Percentiles rank a stretch among this genome's conserved stretches.
phyloP scores from a whole-genome alignment of 2,797 vertebrate species.

The Salmo trutta region DNA sequence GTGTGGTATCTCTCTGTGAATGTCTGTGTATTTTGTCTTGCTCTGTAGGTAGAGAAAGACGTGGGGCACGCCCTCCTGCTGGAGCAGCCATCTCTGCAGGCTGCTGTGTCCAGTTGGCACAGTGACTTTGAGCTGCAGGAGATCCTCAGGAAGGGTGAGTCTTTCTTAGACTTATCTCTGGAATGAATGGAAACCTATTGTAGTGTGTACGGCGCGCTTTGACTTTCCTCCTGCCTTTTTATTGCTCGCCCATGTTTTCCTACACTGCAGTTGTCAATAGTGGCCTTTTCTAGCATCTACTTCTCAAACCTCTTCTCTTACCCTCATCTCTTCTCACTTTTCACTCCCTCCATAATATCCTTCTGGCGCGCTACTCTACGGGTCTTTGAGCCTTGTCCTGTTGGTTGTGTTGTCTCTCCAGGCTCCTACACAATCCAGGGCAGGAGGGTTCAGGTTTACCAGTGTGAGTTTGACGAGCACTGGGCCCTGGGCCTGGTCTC shows the following conservation, averaged over 20 bases:
- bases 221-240: background rate
- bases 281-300: background rate
- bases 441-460: constrained; percentile 92
- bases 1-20: constrained; percentile 18
- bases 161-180: background rate
- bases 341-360: background rate
- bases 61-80: constrained; percentile 83
- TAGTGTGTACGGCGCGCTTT: background rate
- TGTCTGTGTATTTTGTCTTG: constrained; percentile 30
- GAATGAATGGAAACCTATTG: background rate
- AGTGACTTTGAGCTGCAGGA: constrained; percentile 95
- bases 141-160: constrained; percentile 94
- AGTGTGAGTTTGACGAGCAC: constrained; percentile 90
- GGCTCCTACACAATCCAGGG: constrained; percentile 94
- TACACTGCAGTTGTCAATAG: background rate
- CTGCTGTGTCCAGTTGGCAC: constrained; percentile 87
- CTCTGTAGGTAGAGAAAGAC: constrained; percentile 88
- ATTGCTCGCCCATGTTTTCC: background rate
- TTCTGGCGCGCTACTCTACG: background rate
- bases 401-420: constrained; percentile 46
- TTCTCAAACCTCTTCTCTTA: background rate
- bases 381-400: background rate
- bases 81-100: constrained; percentile 85
- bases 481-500: constrained; percentile 90
- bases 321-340: background rate